Percentiles rank a stretch among this genome's conserved stretches.
These are phyloP conservation scores for Oligia fasciuncula DNA, from an alignment of 2,888 invertebrate species.

Conservation along the genomic window DNA sequence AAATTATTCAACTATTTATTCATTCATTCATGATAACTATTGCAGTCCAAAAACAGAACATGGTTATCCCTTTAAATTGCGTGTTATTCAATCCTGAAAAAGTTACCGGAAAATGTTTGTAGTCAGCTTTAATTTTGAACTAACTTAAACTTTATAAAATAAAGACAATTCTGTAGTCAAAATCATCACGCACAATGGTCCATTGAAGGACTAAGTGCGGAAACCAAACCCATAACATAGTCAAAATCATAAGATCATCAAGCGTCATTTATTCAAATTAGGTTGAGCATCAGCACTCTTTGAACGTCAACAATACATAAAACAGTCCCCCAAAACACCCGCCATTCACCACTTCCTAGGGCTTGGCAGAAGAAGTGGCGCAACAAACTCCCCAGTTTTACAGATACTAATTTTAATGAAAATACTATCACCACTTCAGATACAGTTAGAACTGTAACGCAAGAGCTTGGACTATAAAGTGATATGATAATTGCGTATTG, in stretches of 20 bases:
- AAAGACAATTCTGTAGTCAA: not conserved
- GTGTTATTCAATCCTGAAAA: not conserved
- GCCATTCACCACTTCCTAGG: too few relatives aligned
- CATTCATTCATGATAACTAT: not conserved
- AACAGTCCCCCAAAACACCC: too few relatives aligned
- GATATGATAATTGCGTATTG: slow-evolving; percentile 41
- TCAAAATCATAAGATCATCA: too few relatives aligned
- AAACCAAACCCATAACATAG: too few relatives aligned
- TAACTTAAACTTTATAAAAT: not conserved
- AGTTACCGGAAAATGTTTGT: not conserved
- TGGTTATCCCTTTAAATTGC: not conserved
- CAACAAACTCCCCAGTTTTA: not conserved
- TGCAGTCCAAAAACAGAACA: not conserved
- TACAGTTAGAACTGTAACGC: slow-evolving; percentile 17
- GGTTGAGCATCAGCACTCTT: too few relatives aligned
- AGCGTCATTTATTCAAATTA: too few relatives aligned
- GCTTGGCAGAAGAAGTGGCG: too few relatives aligned
- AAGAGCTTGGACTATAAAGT: slow-evolving; percentile 14
- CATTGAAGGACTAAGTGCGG: too few relatives aligned
- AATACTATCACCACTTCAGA: not conserved
- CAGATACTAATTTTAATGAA: not conserved
- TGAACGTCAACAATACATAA: too few relatives aligned
- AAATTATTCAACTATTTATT: not conserved
- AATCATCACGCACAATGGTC: too few relatives aligned
- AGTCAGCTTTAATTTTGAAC: not conserved